Evolutionary conservation across 2,888 invertebrate genomes (phyloP).

Genomic region (Oscheius sp.): DNA sequence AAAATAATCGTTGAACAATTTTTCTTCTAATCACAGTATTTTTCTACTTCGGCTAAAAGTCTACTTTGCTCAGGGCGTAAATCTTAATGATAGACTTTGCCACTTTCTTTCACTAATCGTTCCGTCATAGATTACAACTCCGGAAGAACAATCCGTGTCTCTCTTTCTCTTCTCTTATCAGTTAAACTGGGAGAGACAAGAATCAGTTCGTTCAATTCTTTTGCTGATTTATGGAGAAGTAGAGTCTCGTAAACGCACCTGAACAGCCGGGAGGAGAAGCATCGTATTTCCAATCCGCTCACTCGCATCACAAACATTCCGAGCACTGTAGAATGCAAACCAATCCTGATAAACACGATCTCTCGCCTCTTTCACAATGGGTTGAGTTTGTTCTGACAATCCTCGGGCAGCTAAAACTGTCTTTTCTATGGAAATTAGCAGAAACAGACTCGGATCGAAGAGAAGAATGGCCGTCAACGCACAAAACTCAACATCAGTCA

Average conservation of each 20-base stretch:
- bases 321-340: conserved; percentile 57
- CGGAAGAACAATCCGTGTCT: background rate
- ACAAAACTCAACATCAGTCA: conserved; percentile 61
- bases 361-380: conserved; percentile 38
- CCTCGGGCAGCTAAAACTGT: conserved; percentile 39
- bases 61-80: background rate
- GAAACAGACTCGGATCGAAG: conserved; percentile 55
- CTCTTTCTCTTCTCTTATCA: background rate
- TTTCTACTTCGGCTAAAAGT: background rate
- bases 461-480: conserved; percentile 55
- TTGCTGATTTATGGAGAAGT: background rate
- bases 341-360: conserved; percentile 54
- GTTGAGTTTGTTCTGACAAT: conserved; percentile 33
- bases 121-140: too few species aligned
- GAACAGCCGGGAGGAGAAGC: conserved; percentile 52
- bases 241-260: conserved; percentile 25
- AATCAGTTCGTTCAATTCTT: too few species aligned
- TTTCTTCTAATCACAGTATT: background rate
- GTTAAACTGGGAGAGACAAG: background rate
- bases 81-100: too few species aligned
- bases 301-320: conserved; percentile 46
- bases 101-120: too few species aligned
- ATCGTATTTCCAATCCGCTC: conserved; percentile 62
- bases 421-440: conserved; percentile 15
- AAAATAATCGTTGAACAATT: too few species aligned